Evolutionary conservation across 2,797 vertebrate genomes (phyloP).

Genomic region (Erethizon dorsatum): DNA sequence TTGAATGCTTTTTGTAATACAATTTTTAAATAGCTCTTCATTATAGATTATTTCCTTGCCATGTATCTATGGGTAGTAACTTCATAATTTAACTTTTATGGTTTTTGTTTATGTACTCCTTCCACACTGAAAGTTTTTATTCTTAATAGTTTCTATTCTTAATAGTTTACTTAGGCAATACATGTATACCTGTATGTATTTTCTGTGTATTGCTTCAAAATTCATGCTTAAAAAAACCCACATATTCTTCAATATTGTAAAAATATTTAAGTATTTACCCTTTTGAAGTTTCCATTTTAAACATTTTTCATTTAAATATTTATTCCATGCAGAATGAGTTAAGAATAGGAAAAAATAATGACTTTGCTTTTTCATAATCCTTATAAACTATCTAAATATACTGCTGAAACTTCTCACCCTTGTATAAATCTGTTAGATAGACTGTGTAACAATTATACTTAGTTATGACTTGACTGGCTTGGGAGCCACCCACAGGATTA

Average conservation of each 20-base stretch:
- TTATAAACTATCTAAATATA: neutral
- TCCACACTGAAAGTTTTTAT: neutral
- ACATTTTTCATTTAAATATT: neutral
- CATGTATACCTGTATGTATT: neutral
- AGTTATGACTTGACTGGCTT: neutral
- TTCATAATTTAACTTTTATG: neutral
- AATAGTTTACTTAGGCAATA: neutral
- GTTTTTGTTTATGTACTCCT: neutral
- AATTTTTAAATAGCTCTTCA: neutral
- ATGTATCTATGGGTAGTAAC: neutral
- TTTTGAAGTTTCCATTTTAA: neutral
- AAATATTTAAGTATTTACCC: neutral
- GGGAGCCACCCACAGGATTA: neutral
- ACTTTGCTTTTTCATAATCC: neutral
- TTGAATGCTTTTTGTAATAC: neutral
- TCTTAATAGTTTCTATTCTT: neutral
- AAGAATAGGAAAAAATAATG: neutral
- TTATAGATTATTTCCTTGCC: neutral
- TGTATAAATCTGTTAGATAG: neutral
- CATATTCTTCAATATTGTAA: neutral
- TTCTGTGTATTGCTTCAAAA: neutral
- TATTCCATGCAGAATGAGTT: neutral
- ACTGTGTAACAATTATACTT: neutral
- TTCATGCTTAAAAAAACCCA: neutral
- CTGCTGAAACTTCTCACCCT: neutral